Evolutionary conservation across 2,888 invertebrate genomes (phyloP), one percentile per base, ranked within the genome.

Genomic region (Podabrus alpinus): DNA sequence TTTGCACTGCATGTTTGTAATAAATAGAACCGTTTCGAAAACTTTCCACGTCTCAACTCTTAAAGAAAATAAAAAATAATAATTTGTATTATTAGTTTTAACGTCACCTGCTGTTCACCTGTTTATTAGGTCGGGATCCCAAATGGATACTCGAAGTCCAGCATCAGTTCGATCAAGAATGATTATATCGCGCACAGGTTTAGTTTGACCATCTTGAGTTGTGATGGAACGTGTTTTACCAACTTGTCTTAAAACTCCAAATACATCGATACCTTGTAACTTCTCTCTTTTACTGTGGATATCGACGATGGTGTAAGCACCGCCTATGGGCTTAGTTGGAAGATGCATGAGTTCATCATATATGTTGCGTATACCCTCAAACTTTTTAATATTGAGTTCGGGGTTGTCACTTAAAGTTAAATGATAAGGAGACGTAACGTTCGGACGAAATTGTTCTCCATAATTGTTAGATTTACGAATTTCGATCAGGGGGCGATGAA

Each of bases 121-220:
- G 80, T 90, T 88, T 71, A 94, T 93, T 83, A 92, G 91, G 77
- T 94, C 94, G 2, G 89, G 87, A 77, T 94, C 93, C 91, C 94
- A 95, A 66, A 94, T 88, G 59, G 92, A 86, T 71, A 92, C 85
- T 16, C 90, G 86, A 9, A 92, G 87, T n/a, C 91, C 92, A 16
- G 89, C 90, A 59, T 89, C 90, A 15, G 90, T 92, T 82, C 89
- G 91, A 87, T 92, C 93, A 84, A 91, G 91, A 9, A 94, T 90
- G 77, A 92, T 90, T 9, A 94, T 87, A 80, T 92, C 92, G 4
- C 94, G 90, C 62, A 92, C 91, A 13, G 90, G 88, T 81, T 91
- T 86, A 17, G 59, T 29, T 13, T 90, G 88, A 83, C 92, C 92
- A 78, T 89, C 85, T 86, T 89, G 92, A 0, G 92, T 91, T 77